Evolutionary conservation across 2,113 vertebrate genomes (phyloP).

Genomic region (Menidia beryllina): DNA sequence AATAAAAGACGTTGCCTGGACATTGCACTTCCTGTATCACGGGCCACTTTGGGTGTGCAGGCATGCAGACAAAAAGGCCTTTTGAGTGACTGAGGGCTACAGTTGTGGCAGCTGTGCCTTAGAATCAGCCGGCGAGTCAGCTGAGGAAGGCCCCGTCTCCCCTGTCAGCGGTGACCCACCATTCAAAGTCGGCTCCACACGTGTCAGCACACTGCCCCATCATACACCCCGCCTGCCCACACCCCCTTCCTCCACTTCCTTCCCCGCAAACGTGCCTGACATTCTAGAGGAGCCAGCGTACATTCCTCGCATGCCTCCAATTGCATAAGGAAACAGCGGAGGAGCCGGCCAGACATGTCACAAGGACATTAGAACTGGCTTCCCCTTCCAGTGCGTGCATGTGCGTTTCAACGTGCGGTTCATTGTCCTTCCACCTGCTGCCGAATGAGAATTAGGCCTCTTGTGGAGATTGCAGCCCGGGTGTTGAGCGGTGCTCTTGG

Average conservation of each 20-base stretch:
- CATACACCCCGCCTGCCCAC: not conserved
- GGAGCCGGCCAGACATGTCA: constrained; percentile 37
- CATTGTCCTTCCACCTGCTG: constrained; percentile 28
- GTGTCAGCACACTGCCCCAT: constrained; percentile 48
- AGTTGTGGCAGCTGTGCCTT: constrained; percentile 68
- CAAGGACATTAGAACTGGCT: constrained; percentile 29
- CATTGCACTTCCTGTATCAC: constrained; percentile 63
- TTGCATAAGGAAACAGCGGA: constrained; percentile 33
- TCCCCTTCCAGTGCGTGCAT: constrained; percentile 16
- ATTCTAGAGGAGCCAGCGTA: constrained; percentile 76
- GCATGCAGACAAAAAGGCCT: constrained; percentile 53
- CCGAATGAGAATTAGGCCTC: constrained; percentile 47
- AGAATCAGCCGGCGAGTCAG: constrained; percentile 68
- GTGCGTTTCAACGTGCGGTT: constrained; percentile 28
- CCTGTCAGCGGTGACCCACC: constrained; percentile 41
- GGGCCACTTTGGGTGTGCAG: constrained; percentile 33
- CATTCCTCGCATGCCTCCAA: constrained; percentile 76
- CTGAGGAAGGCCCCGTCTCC: constrained; percentile 49
- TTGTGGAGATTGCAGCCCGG: constrained; percentile 25
- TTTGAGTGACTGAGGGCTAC: constrained; percentile 58
- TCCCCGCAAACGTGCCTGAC: constrained; percentile 69
- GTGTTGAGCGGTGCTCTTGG: constrained; percentile 39
- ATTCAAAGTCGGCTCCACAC: constrained; percentile 61
- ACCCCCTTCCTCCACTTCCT: constrained; percentile 44
- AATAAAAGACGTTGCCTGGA: constrained; percentile 34